Evolutionary conservation across 64 coral and sea anemone genomes (phyloP).

Genomic region (Porites lutea): DNA sequence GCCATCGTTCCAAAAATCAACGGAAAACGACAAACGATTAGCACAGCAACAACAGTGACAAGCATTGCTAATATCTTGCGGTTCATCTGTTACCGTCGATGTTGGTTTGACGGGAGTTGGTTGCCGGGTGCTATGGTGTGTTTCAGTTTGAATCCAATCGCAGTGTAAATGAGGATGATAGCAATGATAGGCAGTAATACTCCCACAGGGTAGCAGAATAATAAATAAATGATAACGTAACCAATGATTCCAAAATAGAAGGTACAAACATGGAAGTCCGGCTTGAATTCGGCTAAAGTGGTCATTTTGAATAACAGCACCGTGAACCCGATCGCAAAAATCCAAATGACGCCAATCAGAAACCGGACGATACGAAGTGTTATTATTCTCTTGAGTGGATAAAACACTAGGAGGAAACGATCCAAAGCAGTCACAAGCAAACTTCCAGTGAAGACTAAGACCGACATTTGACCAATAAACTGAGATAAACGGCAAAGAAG

Average conservation of each 20-base stretch:
- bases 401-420: slow-evolving; percentile 59
- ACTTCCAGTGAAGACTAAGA: slow-evolving; percentile 47
- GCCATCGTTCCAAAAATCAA: background rate
- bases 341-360: slow-evolving; percentile 24
- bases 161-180: slow-evolving; percentile 25
- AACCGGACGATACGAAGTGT: background rate
- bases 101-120: slow-evolving; percentile 20
- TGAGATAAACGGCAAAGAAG: slow-evolving; percentile 20
- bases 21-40: slow-evolving; percentile 42
- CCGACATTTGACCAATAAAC: slow-evolving; percentile 4
- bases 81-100: slow-evolving; percentile 13
- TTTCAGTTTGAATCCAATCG: slow-evolving; percentile 61
- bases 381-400: slow-evolving; percentile 13
- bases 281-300: background rate
- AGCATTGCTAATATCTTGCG: slow-evolving; percentile 34
- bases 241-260: background rate
- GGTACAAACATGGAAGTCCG: background rate
- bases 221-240: background rate
- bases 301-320: background rate
- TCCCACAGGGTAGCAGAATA: background rate
- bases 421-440: slow-evolving; percentile 46
- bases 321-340: slow-evolving; percentile 14
- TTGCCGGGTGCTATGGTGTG: slow-evolving; percentile 16
- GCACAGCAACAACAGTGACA: slow-evolving; percentile 1
- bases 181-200: slow-evolving; percentile 11